phyloP scores from a whole-genome alignment of 2,888 invertebrate genomes.

The Cephus spinipes region DNA sequence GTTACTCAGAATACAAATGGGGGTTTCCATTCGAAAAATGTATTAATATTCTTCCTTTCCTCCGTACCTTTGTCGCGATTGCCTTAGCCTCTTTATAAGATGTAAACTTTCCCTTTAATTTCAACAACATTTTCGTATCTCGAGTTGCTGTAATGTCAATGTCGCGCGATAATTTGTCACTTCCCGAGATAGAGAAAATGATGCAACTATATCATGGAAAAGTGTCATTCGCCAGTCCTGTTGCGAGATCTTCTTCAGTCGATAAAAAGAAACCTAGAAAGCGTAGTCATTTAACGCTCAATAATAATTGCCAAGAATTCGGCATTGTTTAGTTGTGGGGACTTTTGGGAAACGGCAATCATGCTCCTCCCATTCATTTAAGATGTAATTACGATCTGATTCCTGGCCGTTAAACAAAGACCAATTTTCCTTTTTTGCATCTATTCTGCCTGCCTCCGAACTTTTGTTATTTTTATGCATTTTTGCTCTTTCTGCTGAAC shows the following conservation, averaged over 20 bases:
- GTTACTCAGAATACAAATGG: background rate
- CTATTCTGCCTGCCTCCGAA: no score
- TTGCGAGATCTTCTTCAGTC: background rate
- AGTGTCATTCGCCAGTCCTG: constrained; percentile 3
- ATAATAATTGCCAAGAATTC: background rate
- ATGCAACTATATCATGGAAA: constrained; percentile 10
- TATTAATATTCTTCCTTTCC: background rate
- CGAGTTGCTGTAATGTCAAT: constrained; percentile 14
- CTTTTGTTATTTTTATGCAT: no score
- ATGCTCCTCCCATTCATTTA: no score
- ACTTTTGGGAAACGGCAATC: no score
- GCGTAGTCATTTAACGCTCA: background rate
- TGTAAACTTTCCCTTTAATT: background rate
- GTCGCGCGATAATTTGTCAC: constrained; percentile 17
- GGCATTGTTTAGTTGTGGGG: no score
- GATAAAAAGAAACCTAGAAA: background rate
- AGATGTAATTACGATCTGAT: no score
- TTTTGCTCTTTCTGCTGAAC: no score
- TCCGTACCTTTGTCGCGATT: background rate
- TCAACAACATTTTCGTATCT: background rate
- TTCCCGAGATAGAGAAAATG: constrained; percentile 1
- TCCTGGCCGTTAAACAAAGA: no score
- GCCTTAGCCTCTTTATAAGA: background rate
- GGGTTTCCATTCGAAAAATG: background rate
- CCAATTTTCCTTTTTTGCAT: no score